phyloP scores from a whole-genome alignment of 2,797 vertebrate genomes.

The Setipinna tenuifilis region DNA sequence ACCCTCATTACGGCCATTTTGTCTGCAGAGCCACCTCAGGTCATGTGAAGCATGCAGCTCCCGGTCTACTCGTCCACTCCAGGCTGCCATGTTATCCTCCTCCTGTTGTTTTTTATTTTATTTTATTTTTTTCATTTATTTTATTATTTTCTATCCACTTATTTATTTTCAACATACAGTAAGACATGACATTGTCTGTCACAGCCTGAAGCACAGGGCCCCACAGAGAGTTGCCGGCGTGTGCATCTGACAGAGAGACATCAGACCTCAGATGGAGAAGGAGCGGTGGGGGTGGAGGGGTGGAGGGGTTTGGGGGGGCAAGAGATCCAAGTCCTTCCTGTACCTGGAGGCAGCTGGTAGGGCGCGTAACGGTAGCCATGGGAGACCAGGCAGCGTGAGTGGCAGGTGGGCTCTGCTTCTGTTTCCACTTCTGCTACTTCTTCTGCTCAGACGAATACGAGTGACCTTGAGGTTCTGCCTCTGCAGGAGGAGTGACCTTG shows the following conservation, averaged over 20 bases:
- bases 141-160: neutral
- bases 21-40: neutral
- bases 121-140: too few species aligned
- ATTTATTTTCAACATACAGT: neutral
- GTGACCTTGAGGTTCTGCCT: too few species aligned
- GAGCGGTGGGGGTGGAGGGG: slow-evolving; percentile 43
- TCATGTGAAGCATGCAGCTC: neutral
- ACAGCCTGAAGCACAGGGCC: slow-evolving; percentile 47
- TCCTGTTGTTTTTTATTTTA: neutral
- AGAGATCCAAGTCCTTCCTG: slow-evolving; percentile 54
- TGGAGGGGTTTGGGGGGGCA: too few species aligned
- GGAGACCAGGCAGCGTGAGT: slow-evolving; percentile 39
- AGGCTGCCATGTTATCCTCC: neutral
- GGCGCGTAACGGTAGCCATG: slow-evolving; percentile 1
- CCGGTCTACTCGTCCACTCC: neutral
- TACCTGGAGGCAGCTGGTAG: slow-evolving; percentile 34
- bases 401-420: slow-evolving; percentile 47
- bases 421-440: too few species aligned
- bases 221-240: slow-evolving; percentile 55
- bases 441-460: too few species aligned
- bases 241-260: slow-evolving; percentile 64
- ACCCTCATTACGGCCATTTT: neutral
- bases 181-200: slow-evolving; percentile 64
- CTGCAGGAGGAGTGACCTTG: too few species aligned
- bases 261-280: slow-evolving; percentile 55